These are phyloP conservation scores for Misgurnus mizolepis DNA, from an alignment of 2,113 vertebrate species.

Conservation along the genomic window DNA sequence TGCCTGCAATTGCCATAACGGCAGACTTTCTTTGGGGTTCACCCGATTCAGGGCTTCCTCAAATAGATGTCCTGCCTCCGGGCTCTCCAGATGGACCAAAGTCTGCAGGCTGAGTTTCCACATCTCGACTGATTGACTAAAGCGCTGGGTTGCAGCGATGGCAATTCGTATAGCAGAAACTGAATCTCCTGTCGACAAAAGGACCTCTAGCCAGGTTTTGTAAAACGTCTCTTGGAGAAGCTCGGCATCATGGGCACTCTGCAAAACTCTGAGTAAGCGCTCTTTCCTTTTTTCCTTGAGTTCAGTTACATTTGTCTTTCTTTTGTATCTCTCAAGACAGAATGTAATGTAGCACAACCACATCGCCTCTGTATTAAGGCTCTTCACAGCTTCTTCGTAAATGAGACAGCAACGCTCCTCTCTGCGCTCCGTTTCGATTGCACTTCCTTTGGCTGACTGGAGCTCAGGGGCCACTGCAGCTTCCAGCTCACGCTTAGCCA, in stretches of 20 bases:
- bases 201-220: constrained; percentile 83
- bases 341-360: constrained; percentile 89
- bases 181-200: constrained; percentile 67
- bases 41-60: constrained; percentile 80
- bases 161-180: constrained; percentile 76
- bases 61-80: constrained; percentile 69
- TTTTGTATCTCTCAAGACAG: constrained; percentile 84
- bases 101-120: constrained; percentile 84
- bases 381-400: constrained; percentile 86
- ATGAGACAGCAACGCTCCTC: constrained; percentile 86
- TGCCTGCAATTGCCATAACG: constrained; percentile 84
- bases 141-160: constrained; percentile 70
- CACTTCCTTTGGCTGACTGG: constrained; percentile 74
- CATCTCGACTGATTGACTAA: constrained; percentile 72
- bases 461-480: constrained; percentile 64
- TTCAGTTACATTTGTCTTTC: constrained; percentile 85
- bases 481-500: constrained; percentile 86
- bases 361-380: constrained; percentile 79
- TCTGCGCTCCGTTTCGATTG: constrained; percentile 70
- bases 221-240: constrained; percentile 82
- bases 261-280: constrained; percentile 77
- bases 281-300: constrained; percentile 85
- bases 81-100: constrained; percentile 74
- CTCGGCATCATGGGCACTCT: constrained; percentile 76
- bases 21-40: constrained; percentile 81